Base-by-base conservation (phyloP, 2,797 vertebrate genomes). In the Paramormyrops hopkinsi region DNA sequence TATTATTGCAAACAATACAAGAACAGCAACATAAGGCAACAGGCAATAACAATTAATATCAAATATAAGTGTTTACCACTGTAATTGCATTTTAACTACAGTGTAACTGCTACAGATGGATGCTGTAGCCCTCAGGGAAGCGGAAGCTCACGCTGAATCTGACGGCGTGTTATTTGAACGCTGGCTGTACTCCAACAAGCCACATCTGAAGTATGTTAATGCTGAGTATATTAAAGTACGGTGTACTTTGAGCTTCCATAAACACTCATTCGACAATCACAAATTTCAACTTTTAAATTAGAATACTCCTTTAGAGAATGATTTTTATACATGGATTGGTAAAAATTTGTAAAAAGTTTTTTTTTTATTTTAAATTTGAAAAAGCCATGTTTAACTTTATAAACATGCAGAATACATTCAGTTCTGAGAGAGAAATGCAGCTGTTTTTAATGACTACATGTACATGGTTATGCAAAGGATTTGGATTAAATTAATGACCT, bases 41-140 rank as follows among this genome's bases (percentile, higher is more conserved):
- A 53, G 50, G 84, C 84, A 86, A 53, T 50, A 85, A 51, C 44
- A 50, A 17, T 53, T 51, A 17, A 86, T 56, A 29, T 56, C 37
- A 85, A 85, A 50, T 85, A 25, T 85, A 85, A 51, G 44, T 85
- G 44, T 85, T 50, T 85, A 85, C 48, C 82, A 51, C 82, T 41
- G 86, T 56, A 56, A 86, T 53, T 86, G 84, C 84, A 51, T 86
- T 86, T 86, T 86, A 86, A 86, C 46, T 51, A 53, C 84, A 33
- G 48, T 51, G 84, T 87, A 87, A 56, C 51, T n/a, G 82, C 48
- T 59, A n/a, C 53, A 87, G 51, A 59, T 56, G 53, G 53, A 56
- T 87, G 29, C 29, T 56, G 29, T 22, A 59, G 4, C 53, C 51
- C 53, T 41, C 33, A 44, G 51, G 46, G 51, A 56, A 41, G 25